These are phyloP conservation scores for Pithecia hirsuta DNA, from an alignment of 2,797 vertebrate species.

Conservation along the genomic window DNA sequence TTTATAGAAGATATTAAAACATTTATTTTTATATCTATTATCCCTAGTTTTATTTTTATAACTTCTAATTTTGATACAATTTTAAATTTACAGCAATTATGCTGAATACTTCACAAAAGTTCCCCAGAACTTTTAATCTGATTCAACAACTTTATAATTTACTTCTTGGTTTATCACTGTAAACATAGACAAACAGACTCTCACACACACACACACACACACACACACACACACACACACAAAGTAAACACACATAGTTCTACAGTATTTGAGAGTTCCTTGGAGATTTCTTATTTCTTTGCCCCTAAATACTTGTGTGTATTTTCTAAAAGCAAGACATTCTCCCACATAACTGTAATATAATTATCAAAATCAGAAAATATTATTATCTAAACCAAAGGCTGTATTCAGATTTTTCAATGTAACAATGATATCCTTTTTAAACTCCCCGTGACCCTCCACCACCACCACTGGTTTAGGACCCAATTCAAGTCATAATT, in stretches of 20 bases:
- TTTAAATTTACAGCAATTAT: constrained; percentile 20
- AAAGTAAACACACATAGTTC: background rate
- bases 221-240: background rate
- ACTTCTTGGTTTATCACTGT: background rate
- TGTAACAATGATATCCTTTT: background rate
- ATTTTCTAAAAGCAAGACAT: background rate
- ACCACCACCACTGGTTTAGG: background rate
- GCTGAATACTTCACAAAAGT: background rate
- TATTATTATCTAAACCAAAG: background rate
- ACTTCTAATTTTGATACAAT: background rate
- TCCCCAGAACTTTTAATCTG: background rate
- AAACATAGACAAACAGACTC: background rate
- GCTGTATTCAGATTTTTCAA: background rate
- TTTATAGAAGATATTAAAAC: background rate
- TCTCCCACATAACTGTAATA: background rate
- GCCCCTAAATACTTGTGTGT: background rate
- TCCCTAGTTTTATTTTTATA: background rate
- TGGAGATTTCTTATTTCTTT: background rate
- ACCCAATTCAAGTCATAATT: background rate
- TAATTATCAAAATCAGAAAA: background rate
- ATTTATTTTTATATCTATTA: background rate
- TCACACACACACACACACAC: background rate
- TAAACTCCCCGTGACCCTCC: background rate
- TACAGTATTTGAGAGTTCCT: background rate
- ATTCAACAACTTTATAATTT: background rate